These are phyloP conservation scores for Ceratotherium simum DNA, from an alignment of 2,113 vertebrate species.

Conservation along the genomic window DNA sequence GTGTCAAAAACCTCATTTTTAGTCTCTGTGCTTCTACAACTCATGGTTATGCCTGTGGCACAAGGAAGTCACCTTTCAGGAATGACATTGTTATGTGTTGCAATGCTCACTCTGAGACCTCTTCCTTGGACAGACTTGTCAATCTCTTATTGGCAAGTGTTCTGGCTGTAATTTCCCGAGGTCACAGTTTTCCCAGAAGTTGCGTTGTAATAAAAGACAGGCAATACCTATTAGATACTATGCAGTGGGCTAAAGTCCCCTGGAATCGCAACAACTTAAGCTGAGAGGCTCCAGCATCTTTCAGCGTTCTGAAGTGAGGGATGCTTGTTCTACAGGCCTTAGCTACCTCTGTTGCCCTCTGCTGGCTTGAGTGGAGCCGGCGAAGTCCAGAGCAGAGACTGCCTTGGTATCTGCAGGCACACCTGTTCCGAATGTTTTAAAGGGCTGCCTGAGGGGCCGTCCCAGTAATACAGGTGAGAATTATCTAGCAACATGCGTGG, in stretches of 20 bases:
- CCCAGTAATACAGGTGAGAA: background rate
- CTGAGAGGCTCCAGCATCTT: background rate
- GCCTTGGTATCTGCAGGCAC: background rate
- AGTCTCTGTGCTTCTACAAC: too few relatives aligned
- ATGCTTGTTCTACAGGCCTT: too few relatives aligned
- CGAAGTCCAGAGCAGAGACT: too few relatives aligned
- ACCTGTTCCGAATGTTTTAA: background rate
- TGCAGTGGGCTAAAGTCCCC: background rate
- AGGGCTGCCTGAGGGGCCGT: background rate
- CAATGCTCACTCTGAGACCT: background rate
- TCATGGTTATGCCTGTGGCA: background rate
- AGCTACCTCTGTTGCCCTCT: conserved; percentile 14
- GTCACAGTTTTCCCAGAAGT: background rate
- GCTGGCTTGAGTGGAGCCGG: background rate
- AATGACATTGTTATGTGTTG: background rate
- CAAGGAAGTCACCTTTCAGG: too few relatives aligned
- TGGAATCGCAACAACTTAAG: background rate
- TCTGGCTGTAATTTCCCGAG: background rate
- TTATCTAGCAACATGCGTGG: background rate
- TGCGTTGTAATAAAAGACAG: background rate
- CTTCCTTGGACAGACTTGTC: background rate
- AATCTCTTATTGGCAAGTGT: background rate
- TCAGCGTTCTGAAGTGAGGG: too few relatives aligned
- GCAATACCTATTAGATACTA: background rate
- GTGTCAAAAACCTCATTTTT: background rate